Base-by-base conservation (phyloP, 64 coral and sea anemone species). In the Stichodactyla helianthus region DNA sequence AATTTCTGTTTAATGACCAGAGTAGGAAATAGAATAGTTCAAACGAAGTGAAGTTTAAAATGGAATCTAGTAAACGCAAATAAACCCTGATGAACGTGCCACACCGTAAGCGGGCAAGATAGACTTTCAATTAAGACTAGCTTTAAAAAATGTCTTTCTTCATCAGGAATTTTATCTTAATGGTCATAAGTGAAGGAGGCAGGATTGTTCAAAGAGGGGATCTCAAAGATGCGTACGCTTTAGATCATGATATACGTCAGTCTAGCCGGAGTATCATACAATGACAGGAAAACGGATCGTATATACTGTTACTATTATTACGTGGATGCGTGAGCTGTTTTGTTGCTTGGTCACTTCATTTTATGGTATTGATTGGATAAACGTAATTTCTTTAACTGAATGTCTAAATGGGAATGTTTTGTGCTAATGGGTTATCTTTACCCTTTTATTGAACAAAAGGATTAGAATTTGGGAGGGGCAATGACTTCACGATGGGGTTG, bases 41-140 rank as follows among this genome's bases (percentile, higher is more conserved):
- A 74, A 74, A 74, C 27, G 27, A 74, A 74, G 9, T 74, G 22
- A 74, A 74, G 23, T 74, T 74, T 74, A 74, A 74, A 74, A 74
- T 74, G 68, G 8, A 74, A 74, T 74, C 68, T 74, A 27, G 27
- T 74, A 74, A 74, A 74, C 10, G 68, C 25, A 74, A 74, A 74
- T 31, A 74, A 74, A 74, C 68, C 35, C 23, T 35, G 68, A n/a
- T 74, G 68, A 74, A 27, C 25, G 68, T 74, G 68, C 68, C 25
- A 27, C 23, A 31, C 62, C 20, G 68, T 74, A 74, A 74, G 68
- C 25, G 68, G 68, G n/a, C 27, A 11, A 22, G 27, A 74, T n/a
- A 31, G 68, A 74, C 68, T 74, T 74, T n/a, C 25, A 74, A 31
- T 74, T 74, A 74, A 74, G 68, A 28, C 22, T 74, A 27, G 23